phyloP scores from a whole-genome alignment of 2,113 vertebrate species.

The Vombatus ursinus region DNA sequence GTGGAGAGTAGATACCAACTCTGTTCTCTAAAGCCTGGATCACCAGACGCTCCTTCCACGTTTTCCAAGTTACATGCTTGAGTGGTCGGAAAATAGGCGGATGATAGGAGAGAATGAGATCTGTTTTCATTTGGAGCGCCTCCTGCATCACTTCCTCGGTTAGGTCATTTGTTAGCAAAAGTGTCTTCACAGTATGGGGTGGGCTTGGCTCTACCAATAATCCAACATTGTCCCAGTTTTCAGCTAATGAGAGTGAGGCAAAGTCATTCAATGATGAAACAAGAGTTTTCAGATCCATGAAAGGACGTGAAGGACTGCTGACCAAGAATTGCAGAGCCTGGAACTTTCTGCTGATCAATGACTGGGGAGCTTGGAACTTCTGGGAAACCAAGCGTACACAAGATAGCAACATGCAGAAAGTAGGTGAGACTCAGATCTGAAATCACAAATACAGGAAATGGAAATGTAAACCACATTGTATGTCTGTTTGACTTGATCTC shows the following conservation, averaged over 20 bases:
- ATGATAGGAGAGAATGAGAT: slow-evolving; percentile 95
- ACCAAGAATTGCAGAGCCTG: not conserved
- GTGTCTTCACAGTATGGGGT: slow-evolving; percentile 85
- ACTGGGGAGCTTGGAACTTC: not conserved
- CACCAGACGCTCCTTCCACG: slow-evolving; percentile 93
- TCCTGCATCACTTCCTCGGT: slow-evolving; percentile 93
- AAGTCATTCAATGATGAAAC: slow-evolving; percentile 89
- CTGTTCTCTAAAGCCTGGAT: slow-evolving; percentile 90
- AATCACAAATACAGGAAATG: slow-evolving; percentile 22
- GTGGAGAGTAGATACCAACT: slow-evolving; percentile 94
- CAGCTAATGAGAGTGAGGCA: slow-evolving; percentile 91
- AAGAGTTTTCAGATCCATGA: slow-evolving; percentile 90
- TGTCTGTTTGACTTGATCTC: not conserved
- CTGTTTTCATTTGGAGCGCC: slow-evolving; percentile 84
- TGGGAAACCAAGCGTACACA: slow-evolving; percentile 1
- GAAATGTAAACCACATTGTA: not conserved
- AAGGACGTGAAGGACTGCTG: not conserved
- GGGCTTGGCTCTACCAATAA: slow-evolving; percentile 93
- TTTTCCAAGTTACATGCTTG: slow-evolving; percentile 87
- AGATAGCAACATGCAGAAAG: slow-evolving; percentile 63
- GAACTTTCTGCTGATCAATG: not conserved
- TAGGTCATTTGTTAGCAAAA: slow-evolving; percentile 94
- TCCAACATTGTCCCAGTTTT: slow-evolving; percentile 97
- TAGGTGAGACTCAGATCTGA: slow-evolving; percentile 25
- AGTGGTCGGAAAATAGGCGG: slow-evolving; percentile 93